Base-by-base conservation (phyloP, 2,113 vertebrate genomes). In the Hippocampus zosterae region DNA sequence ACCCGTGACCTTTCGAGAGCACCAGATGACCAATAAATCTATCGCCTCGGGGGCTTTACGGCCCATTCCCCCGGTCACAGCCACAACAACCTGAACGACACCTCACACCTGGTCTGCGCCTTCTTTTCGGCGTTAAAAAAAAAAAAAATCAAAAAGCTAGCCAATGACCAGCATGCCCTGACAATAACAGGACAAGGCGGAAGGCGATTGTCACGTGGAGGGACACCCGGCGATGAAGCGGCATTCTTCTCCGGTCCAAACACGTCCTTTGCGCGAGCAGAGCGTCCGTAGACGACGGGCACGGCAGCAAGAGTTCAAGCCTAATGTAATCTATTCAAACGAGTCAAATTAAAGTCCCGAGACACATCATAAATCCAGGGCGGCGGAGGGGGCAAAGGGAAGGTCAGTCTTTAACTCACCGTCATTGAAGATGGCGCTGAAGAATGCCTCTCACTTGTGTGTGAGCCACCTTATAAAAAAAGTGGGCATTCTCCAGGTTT, bases 41-140 rank as follows among this genome's bases (percentile, higher is more conserved):
- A 74, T 73, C 55, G 67, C 88, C 84, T 72, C 11, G 5, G 79
- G 79, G 75, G 79, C 76, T 91, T 91, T 89, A 89, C 59, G 29
- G 68, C 88, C 75, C 80, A 71, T 79, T 82, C 78, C 76, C 33
- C 77, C 77, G 77, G 79, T 91, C 81, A 87, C 77, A 87, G 83
- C 75, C 84, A 79, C 88, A 90, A 84, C 48, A 87, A 91, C 84
- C 89, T 86, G 82, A 92, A 87, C 89, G 85, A 84, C 85, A 90
- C 81, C 91, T 92, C 89, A 93, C 92, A 93, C 93, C 93, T 93
- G 92, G 91, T 88, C 84, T 81, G 82, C 84, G 85, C 83, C 88
- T 92, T 85, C 72, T 87, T 71, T 73, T 55, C 29, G 77, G 81
- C 82, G 71, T 91, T 88, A 92, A 89, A 87, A 75, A 64, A 70